phyloP scores from a whole-genome alignment of 2,113 vertebrate species.

The Callospermophilus lateralis region DNA sequence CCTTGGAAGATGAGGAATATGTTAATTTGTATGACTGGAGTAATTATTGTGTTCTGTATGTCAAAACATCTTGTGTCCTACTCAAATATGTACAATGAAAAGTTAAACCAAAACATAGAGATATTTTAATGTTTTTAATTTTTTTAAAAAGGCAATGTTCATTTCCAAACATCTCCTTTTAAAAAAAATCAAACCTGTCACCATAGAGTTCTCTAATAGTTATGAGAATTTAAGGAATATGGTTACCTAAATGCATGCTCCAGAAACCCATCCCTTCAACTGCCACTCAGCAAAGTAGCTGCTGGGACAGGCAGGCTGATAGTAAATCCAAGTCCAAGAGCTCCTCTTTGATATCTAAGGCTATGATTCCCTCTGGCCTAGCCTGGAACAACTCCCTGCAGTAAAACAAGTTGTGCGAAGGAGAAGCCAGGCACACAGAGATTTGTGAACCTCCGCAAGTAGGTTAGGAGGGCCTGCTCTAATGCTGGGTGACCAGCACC shows the following conservation, averaged over 20 bases:
- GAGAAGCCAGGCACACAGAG: background rate
- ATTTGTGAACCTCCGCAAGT: background rate
- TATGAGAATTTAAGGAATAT: background rate
- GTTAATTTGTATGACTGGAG: background rate
- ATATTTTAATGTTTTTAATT: too few relatives aligned
- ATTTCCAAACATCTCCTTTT: background rate
- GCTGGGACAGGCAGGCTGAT: background rate
- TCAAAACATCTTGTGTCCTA: background rate
- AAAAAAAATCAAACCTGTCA: slow-evolving; percentile 1
- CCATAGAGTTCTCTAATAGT: slow-evolving; percentile 1
- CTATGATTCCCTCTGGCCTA: background rate
- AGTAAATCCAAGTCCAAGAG: background rate
- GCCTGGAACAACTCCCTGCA: background rate
- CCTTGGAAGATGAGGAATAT: background rate
- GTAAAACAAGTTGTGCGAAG: background rate
- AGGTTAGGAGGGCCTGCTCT: background rate
- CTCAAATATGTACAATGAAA: background rate
- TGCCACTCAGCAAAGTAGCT: background rate
- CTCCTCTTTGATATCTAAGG: background rate
- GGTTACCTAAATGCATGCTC: background rate
- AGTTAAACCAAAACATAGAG: background rate
- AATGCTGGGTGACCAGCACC: too few relatives aligned
- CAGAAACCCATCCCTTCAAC: background rate
- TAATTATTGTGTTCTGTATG: background rate
- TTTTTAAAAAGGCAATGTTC: background rate